Percentiles rank a stretch among this genome's conserved stretches.
These are phyloP conservation scores for Eubasilissa regina DNA, from an alignment of 1,140 invertebrate genomes.

Conservation along the genomic window DNA sequence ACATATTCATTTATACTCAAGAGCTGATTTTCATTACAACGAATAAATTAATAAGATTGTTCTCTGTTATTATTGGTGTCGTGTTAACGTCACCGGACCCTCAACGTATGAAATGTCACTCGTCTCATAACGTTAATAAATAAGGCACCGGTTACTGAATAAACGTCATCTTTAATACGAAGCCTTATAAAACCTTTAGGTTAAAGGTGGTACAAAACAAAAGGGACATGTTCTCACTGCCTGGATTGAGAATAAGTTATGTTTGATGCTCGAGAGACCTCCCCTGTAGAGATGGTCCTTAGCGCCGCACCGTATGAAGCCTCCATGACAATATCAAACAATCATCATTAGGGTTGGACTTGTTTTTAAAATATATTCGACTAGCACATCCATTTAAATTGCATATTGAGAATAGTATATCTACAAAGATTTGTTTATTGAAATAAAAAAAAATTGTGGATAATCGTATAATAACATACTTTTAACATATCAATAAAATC, in stretches of 20 bases:
- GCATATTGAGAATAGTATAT: too few relatives aligned
- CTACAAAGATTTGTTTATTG: too few relatives aligned
- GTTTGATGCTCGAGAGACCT: slow-evolving; percentile 12
- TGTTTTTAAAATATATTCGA: background rate
- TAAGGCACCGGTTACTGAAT: slow-evolving; percentile 34
- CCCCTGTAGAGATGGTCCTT: slow-evolving; percentile 35
- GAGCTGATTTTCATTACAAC: too few relatives aligned
- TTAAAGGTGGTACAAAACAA: slow-evolving; percentile 53
- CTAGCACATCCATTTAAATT: background rate
- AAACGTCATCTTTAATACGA: slow-evolving; percentile 53
- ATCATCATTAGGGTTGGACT: slow-evolving; percentile 21
- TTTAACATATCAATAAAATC: too few relatives aligned
- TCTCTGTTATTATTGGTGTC: too few relatives aligned
- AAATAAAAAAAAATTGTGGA: too few relatives aligned
- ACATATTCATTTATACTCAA: too few relatives aligned
- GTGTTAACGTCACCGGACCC: background rate
- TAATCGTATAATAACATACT: too few relatives aligned
- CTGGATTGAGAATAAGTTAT: slow-evolving; percentile 26
- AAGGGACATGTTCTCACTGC: slow-evolving; percentile 40
- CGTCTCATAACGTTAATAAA: slow-evolving; percentile 25
- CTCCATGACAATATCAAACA: slow-evolving; percentile 19
- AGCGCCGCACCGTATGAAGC: slow-evolving; percentile 33
- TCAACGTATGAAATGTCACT: slow-evolving; percentile 3
- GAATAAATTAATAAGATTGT: too few relatives aligned
- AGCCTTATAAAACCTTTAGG: slow-evolving; percentile 46